Base-by-base conservation (phyloP, 2,113 vertebrate species). In the Garra rufa region DNA sequence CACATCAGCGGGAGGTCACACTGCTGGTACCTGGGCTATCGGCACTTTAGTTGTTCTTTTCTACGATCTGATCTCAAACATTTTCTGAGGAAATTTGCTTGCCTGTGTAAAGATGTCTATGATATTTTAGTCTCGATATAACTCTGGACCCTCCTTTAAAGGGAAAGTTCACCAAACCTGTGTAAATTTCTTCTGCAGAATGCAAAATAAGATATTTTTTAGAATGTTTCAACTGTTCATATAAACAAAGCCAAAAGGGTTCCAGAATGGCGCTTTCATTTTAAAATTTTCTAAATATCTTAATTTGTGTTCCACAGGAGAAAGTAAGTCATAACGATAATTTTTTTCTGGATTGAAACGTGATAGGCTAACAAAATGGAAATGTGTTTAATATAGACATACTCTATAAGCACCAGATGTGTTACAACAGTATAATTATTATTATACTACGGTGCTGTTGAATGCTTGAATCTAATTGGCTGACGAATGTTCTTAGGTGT, bases 381-480 rank as follows among this genome's bases (percentile, higher is more conserved):
- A 73, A 73, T 46, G 41, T 71, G n/a, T 73, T 44, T 44, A 73
- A 46, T 24, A 71, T 46, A 43, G 34, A 43, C 69, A 71, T 43
- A n/a, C 10, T 41, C n/a, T 24, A 73, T 71, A 73, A 71, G n/a
- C n/a, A 46, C 11, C 6, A 73, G 41, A 46, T 44, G 41, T 46
- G 6, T 73, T 46, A 24, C 13, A 73, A 44, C n/a, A 13, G 38
- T 71, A 41, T 44, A 2, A 44, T 11, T 15, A 73, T 71, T 71
- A 43, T 43, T 73, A 46, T 34, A 34, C 34, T 34, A 34, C 34
- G 34, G 34, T 5, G 34, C 34, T 34, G 34, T 34, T 34, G 34
- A 34, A 34, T 34, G 34, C 34, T 34, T 34, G 34, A 34, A 34
- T 34, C 34, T 34, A 34, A 34, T 3, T 34, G 34, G 34, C 3